These are phyloP conservation scores for Denticeps clupeoides DNA, from an alignment of 2,797 vertebrate genomes.

Conservation along the genomic window DNA sequence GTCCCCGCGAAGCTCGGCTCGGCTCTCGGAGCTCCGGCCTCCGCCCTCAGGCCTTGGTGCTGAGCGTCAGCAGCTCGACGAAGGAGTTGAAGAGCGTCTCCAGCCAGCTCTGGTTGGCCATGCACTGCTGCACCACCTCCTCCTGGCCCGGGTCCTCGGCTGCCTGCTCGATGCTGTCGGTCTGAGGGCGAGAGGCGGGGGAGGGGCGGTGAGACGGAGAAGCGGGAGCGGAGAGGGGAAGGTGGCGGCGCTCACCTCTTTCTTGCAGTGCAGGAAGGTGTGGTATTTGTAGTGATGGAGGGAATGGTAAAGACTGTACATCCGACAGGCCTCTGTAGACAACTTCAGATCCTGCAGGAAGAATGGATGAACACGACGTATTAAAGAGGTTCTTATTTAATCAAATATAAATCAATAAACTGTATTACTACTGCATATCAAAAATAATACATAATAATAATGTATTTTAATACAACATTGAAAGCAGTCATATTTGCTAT, in stretches of 20 bases:
- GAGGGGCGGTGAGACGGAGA: background rate
- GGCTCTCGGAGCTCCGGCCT: slow-evolving; percentile 7
- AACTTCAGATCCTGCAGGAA: slow-evolving; percentile 70
- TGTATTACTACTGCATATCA: too few relatives aligned
- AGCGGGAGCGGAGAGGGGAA: background rate
- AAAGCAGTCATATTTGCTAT: too few relatives aligned
- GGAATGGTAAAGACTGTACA: slow-evolving; percentile 81
- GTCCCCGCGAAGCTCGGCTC: slow-evolving; percentile 3
- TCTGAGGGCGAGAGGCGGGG: slow-evolving; percentile 45
- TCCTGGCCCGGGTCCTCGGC: slow-evolving; percentile 82
- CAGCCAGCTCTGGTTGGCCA: slow-evolving; percentile 85
- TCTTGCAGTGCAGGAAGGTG: slow-evolving; percentile 85
- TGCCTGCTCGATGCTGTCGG: slow-evolving; percentile 76
- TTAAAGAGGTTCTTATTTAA: too few relatives aligned
- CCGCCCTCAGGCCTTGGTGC: slow-evolving; percentile 47
- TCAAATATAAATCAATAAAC: too few relatives aligned
- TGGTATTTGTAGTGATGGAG: slow-evolving; percentile 91
- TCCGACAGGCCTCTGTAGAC: slow-evolving; percentile 68
- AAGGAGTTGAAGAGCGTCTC: slow-evolving; percentile 81
- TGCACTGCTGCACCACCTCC: slow-evolving; percentile 88
- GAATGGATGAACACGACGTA: background rate
- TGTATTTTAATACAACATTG: too few relatives aligned
- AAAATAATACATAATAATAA: too few relatives aligned
- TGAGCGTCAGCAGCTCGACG: slow-evolving; percentile 73
- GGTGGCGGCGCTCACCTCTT: slow-evolving; percentile 62